These are phyloP conservation scores for Lasioglossum albipes DNA, from an alignment of 1,140 invertebrate genomes.

Conservation along the genomic window DNA sequence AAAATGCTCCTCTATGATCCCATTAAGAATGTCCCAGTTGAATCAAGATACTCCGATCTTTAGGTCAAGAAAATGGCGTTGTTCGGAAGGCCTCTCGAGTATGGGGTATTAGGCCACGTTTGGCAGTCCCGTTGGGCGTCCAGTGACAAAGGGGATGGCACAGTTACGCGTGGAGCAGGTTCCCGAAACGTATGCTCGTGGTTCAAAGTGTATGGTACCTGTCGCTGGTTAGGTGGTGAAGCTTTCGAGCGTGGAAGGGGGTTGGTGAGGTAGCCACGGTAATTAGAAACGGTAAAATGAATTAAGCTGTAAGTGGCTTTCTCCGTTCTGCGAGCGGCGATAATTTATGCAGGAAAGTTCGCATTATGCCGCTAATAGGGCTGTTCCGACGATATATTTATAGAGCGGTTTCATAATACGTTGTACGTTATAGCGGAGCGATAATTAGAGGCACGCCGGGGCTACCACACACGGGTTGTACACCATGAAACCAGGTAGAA, in stretches of 20 bases:
- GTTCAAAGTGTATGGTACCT: too few species aligned
- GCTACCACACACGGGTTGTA: not conserved
- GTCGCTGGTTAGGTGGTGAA: not conserved
- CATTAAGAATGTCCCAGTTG: too few species aligned
- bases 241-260: not conserved
- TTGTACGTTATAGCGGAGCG: conserved; percentile 13
- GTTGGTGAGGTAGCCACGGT: not conserved
- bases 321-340: conserved; percentile 5
- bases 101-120: too few species aligned
- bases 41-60: too few species aligned
- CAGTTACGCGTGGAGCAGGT: too few species aligned
- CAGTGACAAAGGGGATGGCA: too few species aligned
- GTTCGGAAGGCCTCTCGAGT: too few species aligned
- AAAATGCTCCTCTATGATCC: too few species aligned
- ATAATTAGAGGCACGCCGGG: conserved; percentile 25
- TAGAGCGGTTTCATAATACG: conserved; percentile 37
- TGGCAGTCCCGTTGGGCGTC: too few species aligned
- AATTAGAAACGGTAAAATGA: conserved; percentile 33
- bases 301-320: conserved; percentile 44
- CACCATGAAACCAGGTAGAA: not conserved
- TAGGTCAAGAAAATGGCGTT: too few species aligned
- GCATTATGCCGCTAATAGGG: conserved; percentile 44
- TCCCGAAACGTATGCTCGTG: too few species aligned
- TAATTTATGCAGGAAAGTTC: conserved; percentile 42
- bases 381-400: conserved; percentile 42